A percentile compares a stretch with the other conserved stretches of the same genome.
phyloP scores from a whole-genome alignment of 2,888 invertebrate genomes.

The Diploptera punctata region DNA sequence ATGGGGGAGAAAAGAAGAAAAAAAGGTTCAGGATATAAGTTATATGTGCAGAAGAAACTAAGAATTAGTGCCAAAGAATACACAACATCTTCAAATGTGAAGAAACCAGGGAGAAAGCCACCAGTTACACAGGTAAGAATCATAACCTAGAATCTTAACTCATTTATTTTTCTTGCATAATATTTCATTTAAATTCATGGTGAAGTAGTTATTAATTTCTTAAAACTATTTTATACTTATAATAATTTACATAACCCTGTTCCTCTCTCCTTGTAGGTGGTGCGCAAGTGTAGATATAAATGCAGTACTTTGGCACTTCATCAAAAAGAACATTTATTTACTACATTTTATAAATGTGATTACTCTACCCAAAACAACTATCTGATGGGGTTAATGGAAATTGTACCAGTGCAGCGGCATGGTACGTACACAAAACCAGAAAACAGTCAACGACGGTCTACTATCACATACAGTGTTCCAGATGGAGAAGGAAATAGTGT shows the following conservation, averaged over 20 bases:
- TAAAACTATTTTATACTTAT: neutral
- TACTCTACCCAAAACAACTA: neutral
- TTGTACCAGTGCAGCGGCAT: neutral
- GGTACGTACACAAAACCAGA: neutral
- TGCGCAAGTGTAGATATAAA: too few relatives aligned
- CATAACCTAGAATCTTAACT: neutral
- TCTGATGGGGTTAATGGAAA: neutral
- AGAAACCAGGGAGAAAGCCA: neutral
- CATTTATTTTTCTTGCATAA: too few relatives aligned
- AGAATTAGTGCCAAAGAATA: neutral
- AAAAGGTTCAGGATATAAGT: neutral
- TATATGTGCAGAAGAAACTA: neutral
- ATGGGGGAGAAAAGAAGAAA: neutral
- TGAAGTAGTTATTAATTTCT: neutral
- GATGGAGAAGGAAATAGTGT: neutral
- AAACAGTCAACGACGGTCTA: neutral
- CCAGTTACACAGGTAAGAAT: neutral
- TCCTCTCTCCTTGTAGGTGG: neutral
- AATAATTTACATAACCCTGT: neutral
- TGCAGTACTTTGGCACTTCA: neutral
- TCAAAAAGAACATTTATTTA: neutral
- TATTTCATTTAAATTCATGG: neutral
- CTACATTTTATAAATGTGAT: neutral
- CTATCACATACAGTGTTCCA: neutral
- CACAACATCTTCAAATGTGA: too few relatives aligned